Evolutionary conservation across 2,797 vertebrate genomes (phyloP), one percentile per base, ranked within the genome.

Genomic region (Rhabdophis nuchalis): DNA sequence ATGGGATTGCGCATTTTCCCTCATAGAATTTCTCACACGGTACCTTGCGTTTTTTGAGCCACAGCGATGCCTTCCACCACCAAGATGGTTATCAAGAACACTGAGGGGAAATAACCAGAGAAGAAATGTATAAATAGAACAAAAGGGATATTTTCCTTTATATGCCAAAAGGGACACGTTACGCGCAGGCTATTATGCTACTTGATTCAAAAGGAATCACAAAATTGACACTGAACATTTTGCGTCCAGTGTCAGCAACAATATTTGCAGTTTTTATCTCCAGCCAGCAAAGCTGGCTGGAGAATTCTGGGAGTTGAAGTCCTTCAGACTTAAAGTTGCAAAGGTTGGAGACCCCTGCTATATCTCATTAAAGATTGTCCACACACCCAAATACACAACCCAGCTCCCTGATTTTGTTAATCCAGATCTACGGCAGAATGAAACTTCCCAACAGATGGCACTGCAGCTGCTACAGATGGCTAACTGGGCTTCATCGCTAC

Each of bases 31-130:
- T 32, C 29, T 52, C 41, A 36, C 93, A 92, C 72, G 94, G 94
- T 98, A 99, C 99, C 99, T 99, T 98, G 98, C 87, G 98, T 98
- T 97, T 98, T 99, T 97, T 99, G 99, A 85, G 99, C 99, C 97
- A 99, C 96, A 7, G 99, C 98, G 91, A 99, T 99, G 53, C 98
- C 98, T 97, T 99, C 98, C 96, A 99, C 98, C 95, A 99, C 98
- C 91, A 99, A 97, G 96, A 99, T 96, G 58, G 97, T 98, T 94
- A 98, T 96, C 94, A 98, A 96, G 94, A 98, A 95, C 96, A 98
- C 98, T 98, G 96, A 97, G 96, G 98, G 97, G 98, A 98, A 98
- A 98, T 97, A 98, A 98, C 97, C 96, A 97, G 96, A 98, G 96
- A 68, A 93, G 27, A 96, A 93, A 88, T 95, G 53, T 91, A 56